Evolutionary conservation across 2,888 invertebrate species (phyloP), one percentile per base, ranked within the genome.

Genomic region (Eumerus sabulonum): DNA sequence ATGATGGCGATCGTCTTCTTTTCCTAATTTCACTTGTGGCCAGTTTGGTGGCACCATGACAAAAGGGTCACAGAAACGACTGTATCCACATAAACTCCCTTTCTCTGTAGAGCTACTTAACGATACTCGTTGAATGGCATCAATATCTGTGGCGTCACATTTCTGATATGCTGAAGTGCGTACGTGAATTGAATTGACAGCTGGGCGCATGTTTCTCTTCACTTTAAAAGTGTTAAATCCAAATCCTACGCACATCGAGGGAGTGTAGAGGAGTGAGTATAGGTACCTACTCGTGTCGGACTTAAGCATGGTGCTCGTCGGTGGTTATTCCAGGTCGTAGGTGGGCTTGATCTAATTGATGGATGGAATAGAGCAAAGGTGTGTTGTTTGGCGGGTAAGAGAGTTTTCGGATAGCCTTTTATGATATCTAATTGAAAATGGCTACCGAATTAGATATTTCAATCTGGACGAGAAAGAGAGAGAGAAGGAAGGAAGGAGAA

Each of bases 161-260:
- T 40, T 71, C 48, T 71, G 76, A 76, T 54, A 57, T 53, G 18
- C 45, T 76, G 54, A 71, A 71, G 76, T 71, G 60, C 59, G 73
- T 66, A 54, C 73, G 54, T 73, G 73, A 62, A 67, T 48, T 60
- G 48, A 74, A 54, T 57, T 68, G 73, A 74, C 54, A 54, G 47
- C 60, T 74, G 67, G 42, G 17, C 60, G 73, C 73, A 45, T 54
- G 60, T 71, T 66, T 35, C 19, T 27, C 19, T 27, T 27, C 27
- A 56, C 45, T 54, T 57, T 57, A 27, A 45, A 64, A 51, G 36
- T 53, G 47, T 72, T 48, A 40, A 51, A 27, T 27, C 27, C 2
- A 27, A 27, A 47, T 67, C 72, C 76, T 66, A 76, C 72, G 72
- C 72, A 76, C 27, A 45, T 38, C 14, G 35, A 36, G 57, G 27